Conservation (phyloP, 64 coral and sea anemone genomes). For the Pocillopora verrucosa region DNA sequence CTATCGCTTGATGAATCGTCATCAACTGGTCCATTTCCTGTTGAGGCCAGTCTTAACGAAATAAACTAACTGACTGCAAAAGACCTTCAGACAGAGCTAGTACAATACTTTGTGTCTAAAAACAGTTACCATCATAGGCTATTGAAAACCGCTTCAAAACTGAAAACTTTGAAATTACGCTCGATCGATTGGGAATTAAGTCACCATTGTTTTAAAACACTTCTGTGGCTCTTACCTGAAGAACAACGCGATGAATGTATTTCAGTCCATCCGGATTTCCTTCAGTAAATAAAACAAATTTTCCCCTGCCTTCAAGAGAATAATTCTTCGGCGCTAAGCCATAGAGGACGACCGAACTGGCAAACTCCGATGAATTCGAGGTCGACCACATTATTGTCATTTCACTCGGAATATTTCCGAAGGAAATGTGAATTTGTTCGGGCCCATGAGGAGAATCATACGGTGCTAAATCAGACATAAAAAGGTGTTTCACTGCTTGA, state of each 20-base stretch:
- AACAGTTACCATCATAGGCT: too few species aligned
- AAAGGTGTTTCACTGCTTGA: neutral
- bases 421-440: slow-evolving; percentile 83
- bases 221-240: slow-evolving; percentile 24
- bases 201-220: too few species aligned
- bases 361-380: slow-evolving; percentile 11
- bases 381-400: slow-evolving; percentile 86
- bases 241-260: slow-evolving; percentile 69
- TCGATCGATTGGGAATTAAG: too few species aligned
- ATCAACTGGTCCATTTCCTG: too few species aligned
- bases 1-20: too few species aligned
- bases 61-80: too few species aligned
- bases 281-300: slow-evolving; percentile 66
- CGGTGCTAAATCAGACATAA: slow-evolving; percentile 12
- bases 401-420: slow-evolving; percentile 57
- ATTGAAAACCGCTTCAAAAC: neutral
- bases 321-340: slow-evolving; percentile 59
- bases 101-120: too few species aligned
- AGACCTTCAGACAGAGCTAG: too few species aligned
- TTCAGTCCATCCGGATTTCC: slow-evolving; percentile 74
- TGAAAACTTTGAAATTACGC: too few species aligned
- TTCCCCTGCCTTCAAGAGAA: slow-evolving; percentile 40
- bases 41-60: too few species aligned
- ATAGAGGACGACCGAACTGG: slow-evolving; percentile 63
- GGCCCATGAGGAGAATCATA: slow-evolving; percentile 44